Percentiles rank a stretch among this genome's conserved stretches.
phyloP scores from a whole-genome alignment of 1,140 invertebrate species.

The Mercenaria mercenaria region DNA sequence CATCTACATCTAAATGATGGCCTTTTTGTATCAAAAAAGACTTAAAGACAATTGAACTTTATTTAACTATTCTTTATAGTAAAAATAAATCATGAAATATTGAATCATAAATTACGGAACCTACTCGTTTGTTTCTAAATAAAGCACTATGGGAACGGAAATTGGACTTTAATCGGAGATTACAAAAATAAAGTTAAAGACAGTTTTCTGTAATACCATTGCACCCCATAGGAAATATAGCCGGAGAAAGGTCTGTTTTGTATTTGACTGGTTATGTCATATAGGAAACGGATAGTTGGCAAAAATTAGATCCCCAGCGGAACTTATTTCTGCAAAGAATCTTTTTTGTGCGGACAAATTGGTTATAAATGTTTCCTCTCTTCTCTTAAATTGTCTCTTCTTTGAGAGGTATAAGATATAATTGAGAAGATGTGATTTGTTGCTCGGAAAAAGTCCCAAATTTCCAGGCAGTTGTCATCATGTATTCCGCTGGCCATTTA shows the following conservation, averaged over 20 bases:
- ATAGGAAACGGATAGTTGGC: background rate
- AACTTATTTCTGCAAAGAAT: background rate
- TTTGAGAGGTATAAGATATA: background rate
- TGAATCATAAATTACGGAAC: no score
- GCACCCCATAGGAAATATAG: background rate
- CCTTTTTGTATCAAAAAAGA: no score
- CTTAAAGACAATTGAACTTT: no score
- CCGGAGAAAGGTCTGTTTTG: background rate
- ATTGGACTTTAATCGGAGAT: no score
- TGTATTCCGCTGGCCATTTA: constrained; percentile 3
- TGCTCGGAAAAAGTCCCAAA: background rate
- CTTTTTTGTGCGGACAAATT: background rate
- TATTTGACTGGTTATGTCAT: background rate
- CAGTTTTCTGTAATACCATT: background rate
- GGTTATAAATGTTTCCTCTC: constrained; percentile 15
- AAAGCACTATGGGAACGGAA: no score
- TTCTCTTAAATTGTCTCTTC: constrained; percentile 9
- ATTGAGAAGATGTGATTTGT: constrained; percentile 32
- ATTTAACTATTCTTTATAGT: no score
- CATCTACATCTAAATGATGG: no score
- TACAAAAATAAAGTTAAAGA: no score
- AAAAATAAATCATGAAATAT: no score
- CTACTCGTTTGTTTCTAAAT: no score
- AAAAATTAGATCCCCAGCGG: background rate
- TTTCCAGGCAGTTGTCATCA: constrained; percentile 13